Base-by-base conservation (phyloP, 2,888 invertebrate genomes). In the Bunonema sp. region DNA sequence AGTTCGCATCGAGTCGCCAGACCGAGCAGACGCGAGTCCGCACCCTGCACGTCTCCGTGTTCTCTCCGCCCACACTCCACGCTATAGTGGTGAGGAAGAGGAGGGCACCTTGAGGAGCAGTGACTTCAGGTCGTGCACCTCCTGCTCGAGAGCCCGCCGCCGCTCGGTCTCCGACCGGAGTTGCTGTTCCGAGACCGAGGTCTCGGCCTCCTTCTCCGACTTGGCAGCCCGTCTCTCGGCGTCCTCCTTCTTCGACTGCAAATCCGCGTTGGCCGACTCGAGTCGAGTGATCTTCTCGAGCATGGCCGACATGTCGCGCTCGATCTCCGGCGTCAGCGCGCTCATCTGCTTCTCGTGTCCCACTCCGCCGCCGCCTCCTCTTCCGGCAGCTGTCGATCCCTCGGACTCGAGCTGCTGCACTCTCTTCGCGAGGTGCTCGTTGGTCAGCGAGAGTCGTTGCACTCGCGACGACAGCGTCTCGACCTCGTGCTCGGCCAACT, bases 401-500 rank as follows among this genome's bases (percentile, higher is more conserved):
- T n/a, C n/a, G n/a, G n/a, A n/a, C n/a, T n/a, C n/a, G n/a, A n/a
- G n/a, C n/a, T n/a, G n/a, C n/a, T n/a, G n/a, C n/a, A n/a, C n/a
- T n/a, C n/a, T 53, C 39, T 55, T 53, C 46, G 45, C 54, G 39
- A 57, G 45, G 36, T 52, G 52, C 37, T 54, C 54, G 54, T 57
- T 57, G 43, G 57, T 57, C 59, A 80, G 80, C 47, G 70, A 72
- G 47, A 73, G 47, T 21, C 57, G 42, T 38, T 54, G 54, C 34
- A 39, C 79, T 72, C 85, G 86, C 51, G 81, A 77, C 31, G 82
- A 77, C 47, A 86, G 72, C 44, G 84, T 81, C 19, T 80, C 78
- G 42, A 84, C 79, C 75, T 88, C 87, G 77, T 81, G 70, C 45
- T 72, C 72, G n/a, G 70, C 67, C 39, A 73, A 50, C 42, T 72